phyloP scores from a whole-genome alignment of 2,797 vertebrate species.

The Crax fasciolata region DNA sequence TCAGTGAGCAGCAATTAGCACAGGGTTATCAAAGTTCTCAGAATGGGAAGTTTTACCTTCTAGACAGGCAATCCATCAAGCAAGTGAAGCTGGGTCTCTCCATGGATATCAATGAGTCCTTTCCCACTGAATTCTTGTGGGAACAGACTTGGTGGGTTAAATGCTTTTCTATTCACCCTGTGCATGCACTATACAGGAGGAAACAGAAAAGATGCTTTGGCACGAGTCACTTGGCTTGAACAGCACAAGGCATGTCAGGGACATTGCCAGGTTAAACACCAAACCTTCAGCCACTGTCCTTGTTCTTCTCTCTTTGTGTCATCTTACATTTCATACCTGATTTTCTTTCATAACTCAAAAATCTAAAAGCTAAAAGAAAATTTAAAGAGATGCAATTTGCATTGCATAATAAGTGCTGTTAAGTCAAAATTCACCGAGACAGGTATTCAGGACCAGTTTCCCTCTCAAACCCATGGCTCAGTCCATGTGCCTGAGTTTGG shows the following conservation, averaged over 20 bases:
- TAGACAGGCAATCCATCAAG: background rate
- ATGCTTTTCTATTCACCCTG: background rate
- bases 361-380: background rate
- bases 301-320: background rate
- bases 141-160: background rate
- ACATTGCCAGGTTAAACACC: background rate
- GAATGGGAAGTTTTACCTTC: background rate
- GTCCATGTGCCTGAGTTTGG: background rate
- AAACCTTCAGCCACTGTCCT: background rate
- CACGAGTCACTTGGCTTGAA: background rate
- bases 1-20: background rate
- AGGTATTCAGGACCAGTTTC: background rate
- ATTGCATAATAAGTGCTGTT: rapidly evolving
- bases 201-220: background rate
- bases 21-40: background rate
- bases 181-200: background rate
- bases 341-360: background rate
- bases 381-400: background rate
- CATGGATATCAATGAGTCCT: background rate
- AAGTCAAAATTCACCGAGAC: background rate
- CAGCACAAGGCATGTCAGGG: background rate
- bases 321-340: background rate
- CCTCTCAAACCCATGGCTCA: background rate
- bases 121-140: background rate
- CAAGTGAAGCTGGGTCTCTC: background rate